phyloP scores from a whole-genome alignment of 2,113 vertebrate species.

The Chascanopsetta lugubris region DNA sequence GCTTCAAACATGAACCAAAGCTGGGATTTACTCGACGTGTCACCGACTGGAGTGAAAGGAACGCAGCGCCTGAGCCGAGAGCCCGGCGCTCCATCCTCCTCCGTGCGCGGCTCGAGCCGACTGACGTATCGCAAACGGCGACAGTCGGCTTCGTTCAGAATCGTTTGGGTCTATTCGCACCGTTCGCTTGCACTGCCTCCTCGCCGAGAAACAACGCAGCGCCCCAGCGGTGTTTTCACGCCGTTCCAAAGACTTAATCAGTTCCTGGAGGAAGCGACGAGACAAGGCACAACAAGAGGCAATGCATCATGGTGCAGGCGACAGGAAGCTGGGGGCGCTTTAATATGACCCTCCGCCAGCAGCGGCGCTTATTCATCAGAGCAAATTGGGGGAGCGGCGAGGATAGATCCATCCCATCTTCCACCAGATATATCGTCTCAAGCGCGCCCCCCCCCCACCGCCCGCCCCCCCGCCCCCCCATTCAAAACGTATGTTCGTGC shows the following conservation, averaged over 20 bases:
- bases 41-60: neutral
- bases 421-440: slow-evolving; percentile 53
- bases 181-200: slow-evolving; percentile 42
- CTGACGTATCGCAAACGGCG: slow-evolving; percentile 36
- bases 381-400: slow-evolving; percentile 35
- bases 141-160: slow-evolving; percentile 37
- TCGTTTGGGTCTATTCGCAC: slow-evolving; percentile 47
- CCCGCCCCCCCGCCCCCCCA: too few relatives aligned
- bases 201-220: slow-evolving; percentile 49
- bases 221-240: slow-evolving; percentile 53
- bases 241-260: slow-evolving; percentile 64
- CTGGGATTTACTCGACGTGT: neutral
- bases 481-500: slow-evolving; percentile 52
- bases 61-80: slow-evolving; percentile 13
- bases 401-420: slow-evolving; percentile 62
- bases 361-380: slow-evolving; percentile 54
- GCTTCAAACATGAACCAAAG: slow-evolving; percentile 3
- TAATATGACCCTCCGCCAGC: slow-evolving; percentile 59
- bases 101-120: slow-evolving; percentile 7
- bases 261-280: slow-evolving; percentile 45
- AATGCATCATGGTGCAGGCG: slow-evolving; percentile 59
- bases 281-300: slow-evolving; percentile 58
- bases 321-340: slow-evolving; percentile 53
- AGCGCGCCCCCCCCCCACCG: slow-evolving; percentile 42
- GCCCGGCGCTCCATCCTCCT: neutral